Evolutionary conservation across 30 jellyfish, hydroid and myxozoan species (phyloP), one percentile per base, ranked within the genome.

Genomic region (Aurelia sp.): DNA sequence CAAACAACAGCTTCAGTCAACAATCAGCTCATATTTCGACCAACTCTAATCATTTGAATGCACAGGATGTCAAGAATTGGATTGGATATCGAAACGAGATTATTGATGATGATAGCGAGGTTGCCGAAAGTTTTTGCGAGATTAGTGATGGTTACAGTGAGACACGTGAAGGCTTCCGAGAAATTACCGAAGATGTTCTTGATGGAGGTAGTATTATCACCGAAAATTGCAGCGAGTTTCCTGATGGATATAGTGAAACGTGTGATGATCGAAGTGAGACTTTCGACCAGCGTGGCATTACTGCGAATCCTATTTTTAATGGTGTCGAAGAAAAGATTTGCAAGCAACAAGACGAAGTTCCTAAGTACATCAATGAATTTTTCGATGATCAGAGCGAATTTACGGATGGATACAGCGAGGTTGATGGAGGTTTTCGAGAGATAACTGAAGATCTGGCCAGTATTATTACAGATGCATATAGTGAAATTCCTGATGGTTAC

Each of bases 141-240:
- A 33, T 78, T 6, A 78, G 89, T 64, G 89, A 61, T 62, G 89
- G 89, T 11, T 62, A 78, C 58, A 78, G 89, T 47, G 79, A 62
- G 35, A 63, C 69, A 12, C 79, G 35, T 33, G 79, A 17, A 12
- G 20, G 57, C 4, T 78, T 58, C 44, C 35, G 50, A 31, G 79
- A 53, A 62, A 63, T 64, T 10, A 48, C 60, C 4, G 72, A 62
- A 23, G 77, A 62, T 62, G 33, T 40, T n/a, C 62, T 57, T 41
- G 89, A 78, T 47, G 48, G 59, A 20, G 60, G 59, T 4, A 48
- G 79, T 51, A 21, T 59, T 16, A 18, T 65, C 41, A 76, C 78
- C 16, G 79, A 78, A 18, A 27, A 61, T 20, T 18, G 66, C 61
- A 63, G 89, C 53, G 89, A 78, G 66, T 19, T 63, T 50, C 79